Evolutionary conservation across 2,797 vertebrate genomes (phyloP), one percentile per base, ranked within the genome.

Genomic region (Pachyuromys duprasi): DNA sequence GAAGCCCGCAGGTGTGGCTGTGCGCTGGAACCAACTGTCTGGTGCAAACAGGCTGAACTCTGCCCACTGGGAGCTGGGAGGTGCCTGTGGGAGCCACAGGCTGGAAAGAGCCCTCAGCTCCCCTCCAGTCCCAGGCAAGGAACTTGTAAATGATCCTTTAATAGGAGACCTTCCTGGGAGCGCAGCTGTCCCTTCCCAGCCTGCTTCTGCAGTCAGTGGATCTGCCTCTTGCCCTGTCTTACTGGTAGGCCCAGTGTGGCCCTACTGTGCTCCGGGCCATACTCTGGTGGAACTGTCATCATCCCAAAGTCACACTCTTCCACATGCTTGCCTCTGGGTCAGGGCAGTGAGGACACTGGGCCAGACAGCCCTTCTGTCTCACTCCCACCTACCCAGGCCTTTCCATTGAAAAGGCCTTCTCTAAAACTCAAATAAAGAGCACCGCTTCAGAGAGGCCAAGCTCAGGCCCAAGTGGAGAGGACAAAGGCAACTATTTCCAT

Each of bases 401-500:
- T 90, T 18, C 86, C 91, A 62, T 24, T 80, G 91, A 63, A 93
- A 79, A 91, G 89, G 89, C 83, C 75, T 69, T 62, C 84, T 89
- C 93, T 89, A 4, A 95, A 94, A 96, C 9, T 57, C 49, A 97
- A 96, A 96, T 36, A 95, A 88, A 97, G 55, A 95, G 45, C 79
- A 7, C 4, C 45, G 62, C 31, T 97, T 96, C 89, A 96, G 87
- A 91, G 89, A 76, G 65, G 94, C 95, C 87, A 76, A 78, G 95
- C 74, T 75, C 20, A 96, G 75, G 65, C 95, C 96, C 96, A 91
- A 94, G 28, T 95, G 57, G n/a, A 76, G 96, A 94, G 82, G 24
- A 97, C 89, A 96, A 96, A 94, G 89, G 90, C 92, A 39, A 89
- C 95, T 13, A 72, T 96, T 39, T 93, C 83, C 96, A 94, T 95